phyloP scores from a whole-genome alignment of 2,888 invertebrate species.

The Lycocerus yunnanus region DNA sequence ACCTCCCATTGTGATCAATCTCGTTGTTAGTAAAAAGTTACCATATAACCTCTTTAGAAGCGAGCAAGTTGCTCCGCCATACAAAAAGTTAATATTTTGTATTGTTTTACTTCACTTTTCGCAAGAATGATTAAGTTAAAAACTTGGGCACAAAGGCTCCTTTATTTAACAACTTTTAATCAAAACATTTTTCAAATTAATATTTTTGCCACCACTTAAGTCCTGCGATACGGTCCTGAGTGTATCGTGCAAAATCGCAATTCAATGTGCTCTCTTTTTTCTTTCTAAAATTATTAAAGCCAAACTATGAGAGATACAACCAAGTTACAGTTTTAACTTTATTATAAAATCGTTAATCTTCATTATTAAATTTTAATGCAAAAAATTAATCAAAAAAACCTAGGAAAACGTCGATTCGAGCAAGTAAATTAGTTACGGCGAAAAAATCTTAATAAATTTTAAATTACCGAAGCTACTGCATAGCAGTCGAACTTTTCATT shows the following conservation, averaged over 20 bases:
- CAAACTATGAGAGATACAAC: background rate
- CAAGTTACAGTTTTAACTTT: background rate
- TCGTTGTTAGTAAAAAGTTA: constrained; percentile 34
- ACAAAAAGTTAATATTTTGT: constrained; percentile 23
- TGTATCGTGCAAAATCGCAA: background rate
- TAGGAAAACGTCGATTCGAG: background rate
- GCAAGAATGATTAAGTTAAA: constrained; percentile 23
- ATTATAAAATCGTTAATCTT: background rate
- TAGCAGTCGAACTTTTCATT: background rate
- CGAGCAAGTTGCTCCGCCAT: constrained; percentile 12
- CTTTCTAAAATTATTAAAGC: background rate
- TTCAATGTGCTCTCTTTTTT: background rate
- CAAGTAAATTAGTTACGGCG: background rate
- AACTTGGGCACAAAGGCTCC: constrained; percentile 15
- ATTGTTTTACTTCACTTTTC: constrained; percentile 23
- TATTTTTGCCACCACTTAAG: background rate
- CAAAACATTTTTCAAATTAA: background rate
- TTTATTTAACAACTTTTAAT: background rate
- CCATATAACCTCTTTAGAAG: constrained; percentile 24
- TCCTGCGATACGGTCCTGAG: background rate
- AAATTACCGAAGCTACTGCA: background rate
- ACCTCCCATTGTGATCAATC: constrained; percentile 31
- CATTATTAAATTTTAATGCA: background rate
- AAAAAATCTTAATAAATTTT: background rate
- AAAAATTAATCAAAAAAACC: background rate